phyloP scores from a whole-genome alignment of 2,113 vertebrate genomes.

The Motacilla alba region DNA sequence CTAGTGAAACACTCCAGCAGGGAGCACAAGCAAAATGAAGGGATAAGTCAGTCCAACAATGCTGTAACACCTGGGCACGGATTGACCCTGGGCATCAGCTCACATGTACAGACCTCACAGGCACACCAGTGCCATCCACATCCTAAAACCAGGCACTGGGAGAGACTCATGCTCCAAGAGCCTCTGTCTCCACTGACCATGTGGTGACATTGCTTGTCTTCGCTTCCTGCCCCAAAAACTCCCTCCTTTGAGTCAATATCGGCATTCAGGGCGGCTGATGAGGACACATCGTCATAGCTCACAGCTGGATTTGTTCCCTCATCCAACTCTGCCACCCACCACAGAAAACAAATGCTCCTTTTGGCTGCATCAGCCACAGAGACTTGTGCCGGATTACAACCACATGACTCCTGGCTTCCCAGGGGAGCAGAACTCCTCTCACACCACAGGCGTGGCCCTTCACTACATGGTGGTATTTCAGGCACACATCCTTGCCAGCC shows the following conservation, averaged over 20 bases:
- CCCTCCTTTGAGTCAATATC: not conserved
- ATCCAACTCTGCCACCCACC: not conserved
- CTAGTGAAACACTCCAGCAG: not conserved
- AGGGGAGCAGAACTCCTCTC: not conserved
- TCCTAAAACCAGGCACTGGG: not conserved
- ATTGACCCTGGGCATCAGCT: not conserved
- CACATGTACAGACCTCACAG: fast-evolving
- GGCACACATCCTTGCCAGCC: not conserved
- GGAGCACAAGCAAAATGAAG: not conserved
- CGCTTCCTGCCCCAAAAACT: not conserved
- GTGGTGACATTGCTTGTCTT: not conserved
- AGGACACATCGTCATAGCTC: fast-evolving
- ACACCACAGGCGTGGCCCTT: not conserved
- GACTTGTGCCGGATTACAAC: not conserved
- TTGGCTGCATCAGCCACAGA: not conserved
- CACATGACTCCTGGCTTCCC: not conserved
- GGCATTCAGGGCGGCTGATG: fast-evolving
- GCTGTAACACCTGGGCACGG: not conserved
- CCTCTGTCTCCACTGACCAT: not conserved
- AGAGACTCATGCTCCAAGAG: not conserved
- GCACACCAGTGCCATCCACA: not conserved
- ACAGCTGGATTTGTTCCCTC: not conserved
- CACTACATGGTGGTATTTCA: not conserved
- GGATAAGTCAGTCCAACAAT: fast-evolving
- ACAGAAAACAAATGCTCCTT: not conserved